Evolutionary conservation across 1,140 invertebrate genomes (phyloP), one percentile per base, ranked within the genome.

Genomic region (Brevipalpus yothersi): DNA sequence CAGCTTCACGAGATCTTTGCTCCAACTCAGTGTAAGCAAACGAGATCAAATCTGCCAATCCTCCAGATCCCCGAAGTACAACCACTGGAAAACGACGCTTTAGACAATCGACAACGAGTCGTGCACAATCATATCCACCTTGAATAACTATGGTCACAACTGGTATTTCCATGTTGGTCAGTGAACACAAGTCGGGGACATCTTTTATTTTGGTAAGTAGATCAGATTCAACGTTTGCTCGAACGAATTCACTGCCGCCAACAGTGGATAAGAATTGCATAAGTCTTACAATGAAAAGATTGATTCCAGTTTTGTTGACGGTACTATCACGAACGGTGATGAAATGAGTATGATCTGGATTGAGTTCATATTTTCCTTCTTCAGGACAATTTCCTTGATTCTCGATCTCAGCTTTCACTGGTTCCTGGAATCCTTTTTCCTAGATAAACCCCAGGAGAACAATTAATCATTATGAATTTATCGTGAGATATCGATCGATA

Each of bases 121-220:
- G 66, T 9, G 72, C 68, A 42, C 67, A 68, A n/a, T 67, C 62
- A 39, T 69, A 68, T 9, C 69, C 69, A 5, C 72, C 73, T 60
- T 72, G 70, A 15, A 74, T 67, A 21, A 75, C 62, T n/a, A 74
- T 61, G 12, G 70, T 70, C 1, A 75, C 66, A n/a, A 74, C 68
- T 9, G 73, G 72, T 2, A 71, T 65, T 54, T 66, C 64, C 21
- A 60, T 45, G 7, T 45, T 53, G 15, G 41, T 19, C 17, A 54
- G 19, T 1, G 58, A 60, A 60, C 39, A 41, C 15, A 41, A 19
- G n/a, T 60, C 58, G 8, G 53, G 53, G 2, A 55, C 53, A 39
- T 55, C 40, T 55, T 55, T 55, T 15, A 55, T 41, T 39, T 55
- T 55, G 15, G 40, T 55, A 41, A 19, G 40, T 55, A 55, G 39